These are phyloP conservation scores for Falco columbarius DNA, from an alignment of 2,797 vertebrate genomes.

Conservation along the genomic window DNA sequence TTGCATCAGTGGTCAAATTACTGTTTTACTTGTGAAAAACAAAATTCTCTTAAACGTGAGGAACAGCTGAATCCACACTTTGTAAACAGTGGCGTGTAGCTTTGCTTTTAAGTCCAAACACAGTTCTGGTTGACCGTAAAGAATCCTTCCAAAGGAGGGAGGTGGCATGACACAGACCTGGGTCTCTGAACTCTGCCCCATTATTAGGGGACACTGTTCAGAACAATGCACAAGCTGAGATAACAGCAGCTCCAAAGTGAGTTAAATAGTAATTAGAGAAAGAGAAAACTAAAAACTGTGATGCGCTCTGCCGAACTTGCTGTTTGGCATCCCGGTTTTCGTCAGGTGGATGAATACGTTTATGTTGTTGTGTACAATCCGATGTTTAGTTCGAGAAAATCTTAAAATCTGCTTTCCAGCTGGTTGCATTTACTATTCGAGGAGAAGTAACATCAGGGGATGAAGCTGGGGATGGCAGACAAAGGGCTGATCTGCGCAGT, in stretches of 20 bases:
- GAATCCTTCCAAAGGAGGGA: not conserved
- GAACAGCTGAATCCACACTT: not conserved
- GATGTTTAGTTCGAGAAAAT: not conserved
- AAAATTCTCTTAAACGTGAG: not conserved
- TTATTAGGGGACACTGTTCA: not conserved
- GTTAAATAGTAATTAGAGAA: constrained; percentile 59
- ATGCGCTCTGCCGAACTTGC: not conserved
- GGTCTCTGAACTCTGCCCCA: constrained; percentile 6
- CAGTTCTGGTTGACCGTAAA: not conserved
- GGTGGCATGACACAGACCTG: not conserved
- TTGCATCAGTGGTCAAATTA: not conserved
- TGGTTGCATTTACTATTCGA: not conserved
- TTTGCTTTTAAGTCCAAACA: not conserved
- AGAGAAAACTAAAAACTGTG: not conserved
- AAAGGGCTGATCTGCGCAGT: not conserved
- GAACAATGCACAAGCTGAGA: not conserved
- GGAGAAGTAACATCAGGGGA: not conserved
- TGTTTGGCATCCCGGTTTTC: accelerated
- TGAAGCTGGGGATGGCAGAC: constrained; percentile 20
- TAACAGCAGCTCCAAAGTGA: not conserved
- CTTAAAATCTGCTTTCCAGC: not conserved
- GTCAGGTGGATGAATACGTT: not conserved
- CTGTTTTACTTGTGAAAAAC: constrained; percentile 25
- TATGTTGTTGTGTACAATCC: not conserved
- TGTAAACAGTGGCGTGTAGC: not conserved